Percentiles rank a stretch among this genome's conserved stretches.
These are phyloP conservation scores for Trachelus iudaicus DNA, from an alignment of 2,888 invertebrate species.

Conservation along the genomic window DNA sequence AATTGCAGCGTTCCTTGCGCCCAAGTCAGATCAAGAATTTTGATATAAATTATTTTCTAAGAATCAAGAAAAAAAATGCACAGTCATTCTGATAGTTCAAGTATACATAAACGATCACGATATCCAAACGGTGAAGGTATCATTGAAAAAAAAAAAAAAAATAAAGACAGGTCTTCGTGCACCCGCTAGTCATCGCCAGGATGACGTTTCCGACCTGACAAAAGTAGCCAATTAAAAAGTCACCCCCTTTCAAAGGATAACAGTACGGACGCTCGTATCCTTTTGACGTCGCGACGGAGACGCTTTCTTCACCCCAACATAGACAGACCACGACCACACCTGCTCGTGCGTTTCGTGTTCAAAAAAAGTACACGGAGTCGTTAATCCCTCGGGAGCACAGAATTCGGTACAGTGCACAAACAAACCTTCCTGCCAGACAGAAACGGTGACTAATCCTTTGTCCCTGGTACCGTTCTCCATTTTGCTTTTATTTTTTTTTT, in stretches of 20 bases:
- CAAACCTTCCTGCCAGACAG: constrained; percentile 18
- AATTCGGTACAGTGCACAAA: constrained; percentile 20
- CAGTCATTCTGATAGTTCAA: not conserved
- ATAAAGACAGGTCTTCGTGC: not conserved
- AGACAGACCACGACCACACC: not conserved
- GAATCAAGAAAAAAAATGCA: not conserved
- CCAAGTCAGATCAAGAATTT: not conserved
- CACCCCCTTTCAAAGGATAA: not conserved
- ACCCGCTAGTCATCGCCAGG: not conserved
- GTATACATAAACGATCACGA: not conserved
- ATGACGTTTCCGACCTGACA: not conserved
- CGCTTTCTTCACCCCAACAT: not conserved
- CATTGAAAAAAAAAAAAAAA: constrained; percentile 7
- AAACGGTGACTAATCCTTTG: constrained; percentile 24
- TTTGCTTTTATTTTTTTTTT: constrained; percentile 2
- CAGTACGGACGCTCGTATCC: not conserved
- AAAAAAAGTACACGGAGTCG: not conserved
- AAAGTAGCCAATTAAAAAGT: not conserved
- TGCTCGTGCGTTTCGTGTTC: not conserved
- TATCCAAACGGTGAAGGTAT: constrained; percentile 1
- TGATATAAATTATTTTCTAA: not conserved
- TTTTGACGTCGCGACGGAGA: not conserved
- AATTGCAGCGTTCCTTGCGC: constrained; percentile 33
- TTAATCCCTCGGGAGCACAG: constrained; percentile 20
- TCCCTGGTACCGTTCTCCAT: constrained; percentile 4